Percentiles rank a stretch among this genome's conserved stretches.
phyloP scores from a whole-genome alignment of 2,888 invertebrate genomes.

The Cylindroiulus punctatus region DNA sequence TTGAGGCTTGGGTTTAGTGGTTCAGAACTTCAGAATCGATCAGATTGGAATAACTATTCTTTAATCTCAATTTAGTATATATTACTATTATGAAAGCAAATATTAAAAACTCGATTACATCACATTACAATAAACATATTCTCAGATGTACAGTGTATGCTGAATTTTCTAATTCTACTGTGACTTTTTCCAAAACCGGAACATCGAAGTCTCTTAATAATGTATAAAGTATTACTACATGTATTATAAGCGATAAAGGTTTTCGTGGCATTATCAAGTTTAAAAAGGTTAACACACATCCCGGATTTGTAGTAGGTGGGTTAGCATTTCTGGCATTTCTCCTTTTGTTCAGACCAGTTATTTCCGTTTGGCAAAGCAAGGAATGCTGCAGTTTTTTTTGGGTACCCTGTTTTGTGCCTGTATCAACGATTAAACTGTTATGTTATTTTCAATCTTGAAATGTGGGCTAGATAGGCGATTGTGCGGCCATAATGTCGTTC shows the following conservation, averaged over 20 bases:
- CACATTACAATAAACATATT: too few species aligned
- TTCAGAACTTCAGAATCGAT: too few species aligned
- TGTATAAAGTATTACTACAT: not conserved
- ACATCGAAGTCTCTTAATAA: not conserved
- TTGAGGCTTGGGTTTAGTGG: too few species aligned
- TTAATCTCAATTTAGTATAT: too few species aligned
- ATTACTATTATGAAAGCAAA: too few species aligned
- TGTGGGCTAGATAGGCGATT: not conserved
- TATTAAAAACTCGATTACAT: too few species aligned
- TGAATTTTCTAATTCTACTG: too few species aligned
- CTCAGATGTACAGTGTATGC: too few species aligned
- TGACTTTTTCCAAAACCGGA: too few species aligned
- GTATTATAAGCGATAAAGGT: too few species aligned
- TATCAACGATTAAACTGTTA: conserved; percentile 24
- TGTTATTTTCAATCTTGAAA: not conserved
- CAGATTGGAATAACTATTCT: too few species aligned
- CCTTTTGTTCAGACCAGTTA: conserved; percentile 16
- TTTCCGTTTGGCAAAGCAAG: not conserved
- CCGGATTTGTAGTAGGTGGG: conserved; percentile 23
- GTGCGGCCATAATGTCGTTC: not conserved
- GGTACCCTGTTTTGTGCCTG: not conserved
- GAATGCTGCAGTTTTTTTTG: not conserved
- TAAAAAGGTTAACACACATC: not conserved
- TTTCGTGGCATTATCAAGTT: not conserved
- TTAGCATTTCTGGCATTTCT: conserved; percentile 24